Percentiles rank a stretch among this genome's conserved stretches.
Conservation (phyloP, 2,888 invertebrate species). For the Oligia latruncula region DNA sequence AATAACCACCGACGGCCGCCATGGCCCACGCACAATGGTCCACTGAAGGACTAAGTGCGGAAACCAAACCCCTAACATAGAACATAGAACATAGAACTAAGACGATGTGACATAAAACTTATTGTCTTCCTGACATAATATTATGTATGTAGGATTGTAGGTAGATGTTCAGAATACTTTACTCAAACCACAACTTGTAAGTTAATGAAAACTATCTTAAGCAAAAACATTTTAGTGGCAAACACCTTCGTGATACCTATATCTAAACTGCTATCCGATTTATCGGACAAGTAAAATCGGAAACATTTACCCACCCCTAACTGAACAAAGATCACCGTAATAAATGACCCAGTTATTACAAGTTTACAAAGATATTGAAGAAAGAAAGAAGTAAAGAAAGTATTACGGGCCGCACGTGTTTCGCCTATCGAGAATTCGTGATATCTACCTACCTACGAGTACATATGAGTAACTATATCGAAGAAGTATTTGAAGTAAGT, state of each 20-base stretch:
- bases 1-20: too few species aligned
- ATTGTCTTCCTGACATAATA: too few species aligned
- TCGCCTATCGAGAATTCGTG: constrained; percentile 22
- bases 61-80: too few species aligned
- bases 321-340: constrained; percentile 40
- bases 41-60: too few species aligned
- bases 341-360: constrained; percentile 39
- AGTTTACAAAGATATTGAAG: constrained; percentile 47
- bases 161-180: too few species aligned
- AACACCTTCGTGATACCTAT: neutral
- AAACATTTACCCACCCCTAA: neutral
- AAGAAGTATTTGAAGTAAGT: constrained; percentile 37
- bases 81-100: too few species aligned
- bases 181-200: too few species aligned
- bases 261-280: neutral
- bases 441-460: constrained; percentile 16
- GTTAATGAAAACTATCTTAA: too few species aligned
- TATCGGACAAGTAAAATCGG: constrained; percentile 8
- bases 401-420: constrained; percentile 42
- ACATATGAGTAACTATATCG: constrained; percentile 21
- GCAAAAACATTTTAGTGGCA: too few species aligned
- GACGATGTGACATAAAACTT: too few species aligned
- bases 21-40: too few species aligned
- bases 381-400: constrained; percentile 28
- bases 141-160: too few species aligned